phyloP scores from a whole-genome alignment of 2,797 vertebrate species.

The Philypnodon macrostomus region DNA sequence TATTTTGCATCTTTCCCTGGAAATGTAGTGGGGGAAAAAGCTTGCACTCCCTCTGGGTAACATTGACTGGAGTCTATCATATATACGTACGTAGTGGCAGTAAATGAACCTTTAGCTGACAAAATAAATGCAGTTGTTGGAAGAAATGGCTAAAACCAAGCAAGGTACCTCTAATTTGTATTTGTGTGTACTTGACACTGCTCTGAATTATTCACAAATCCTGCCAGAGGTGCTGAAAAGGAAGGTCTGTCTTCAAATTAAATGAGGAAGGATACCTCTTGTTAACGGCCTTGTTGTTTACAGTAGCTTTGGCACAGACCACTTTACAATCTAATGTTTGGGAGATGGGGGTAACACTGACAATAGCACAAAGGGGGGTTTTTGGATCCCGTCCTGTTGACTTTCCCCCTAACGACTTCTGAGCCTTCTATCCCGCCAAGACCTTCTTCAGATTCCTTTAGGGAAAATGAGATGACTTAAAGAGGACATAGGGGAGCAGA shows the following conservation, averaged over 20 bases:
- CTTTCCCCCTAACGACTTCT: constrained; percentile 49
- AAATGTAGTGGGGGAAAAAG: too few relatives aligned
- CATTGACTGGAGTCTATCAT: too few relatives aligned
- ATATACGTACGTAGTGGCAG: too few relatives aligned
- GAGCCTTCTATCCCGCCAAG: constrained; percentile 45
- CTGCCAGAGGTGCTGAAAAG: constrained; percentile 19
- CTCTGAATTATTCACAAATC: too few relatives aligned
- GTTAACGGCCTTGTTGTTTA: constrained; percentile 35
- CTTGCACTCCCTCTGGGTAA: too few relatives aligned
- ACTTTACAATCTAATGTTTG: constrained; percentile 29
- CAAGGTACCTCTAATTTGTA: too few relatives aligned
- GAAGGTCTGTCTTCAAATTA: constrained; percentile 27
- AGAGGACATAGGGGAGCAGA: constrained; percentile 15
- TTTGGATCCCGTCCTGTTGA: constrained; percentile 37
- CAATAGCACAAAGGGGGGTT: constrained; percentile 32
- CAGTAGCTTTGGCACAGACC: constrained; percentile 32
- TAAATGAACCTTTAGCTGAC: too few relatives aligned
- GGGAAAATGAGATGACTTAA: constrained; percentile 13
- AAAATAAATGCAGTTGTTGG: too few relatives aligned
- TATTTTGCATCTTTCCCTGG: too few relatives aligned
- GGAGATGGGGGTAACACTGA: constrained; percentile 29
- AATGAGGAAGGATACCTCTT: constrained; percentile 15
- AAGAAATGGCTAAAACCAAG: too few relatives aligned
- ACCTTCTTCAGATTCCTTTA: constrained; percentile 39
- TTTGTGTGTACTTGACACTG: too few relatives aligned